A percentile compares a stretch with the other conserved stretches of the same genome.
These are phyloP conservation scores for Drosophila hawaiiensis DNA, from an alignment of 2,888 invertebrate genomes.

Conservation along the genomic window DNA sequence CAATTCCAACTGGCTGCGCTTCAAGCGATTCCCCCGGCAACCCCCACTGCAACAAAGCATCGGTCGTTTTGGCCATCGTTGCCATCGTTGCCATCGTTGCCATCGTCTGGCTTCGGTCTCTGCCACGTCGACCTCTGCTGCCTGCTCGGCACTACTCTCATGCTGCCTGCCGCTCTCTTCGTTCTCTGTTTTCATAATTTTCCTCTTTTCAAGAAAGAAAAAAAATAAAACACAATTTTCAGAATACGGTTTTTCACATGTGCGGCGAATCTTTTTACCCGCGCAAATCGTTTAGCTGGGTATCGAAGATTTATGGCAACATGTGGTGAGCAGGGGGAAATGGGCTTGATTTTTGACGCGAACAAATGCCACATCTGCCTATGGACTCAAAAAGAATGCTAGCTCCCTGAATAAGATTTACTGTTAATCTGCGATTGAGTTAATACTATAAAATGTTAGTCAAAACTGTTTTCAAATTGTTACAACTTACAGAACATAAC, in stretches of 20 bases:
- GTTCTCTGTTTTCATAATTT: conserved; percentile 38
- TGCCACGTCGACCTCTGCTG: conserved; percentile 46
- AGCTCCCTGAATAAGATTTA: background rate
- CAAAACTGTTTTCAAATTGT: background rate
- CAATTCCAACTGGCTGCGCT: conserved; percentile 83
- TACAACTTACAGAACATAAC: background rate
- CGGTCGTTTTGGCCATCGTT: conserved; percentile 26
- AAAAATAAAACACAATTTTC: conserved; percentile 23
- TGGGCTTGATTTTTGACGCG: background rate
- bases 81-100: conserved; percentile 38
- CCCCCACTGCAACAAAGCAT: conserved; percentile 24
- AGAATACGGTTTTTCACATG: conserved; percentile 36
- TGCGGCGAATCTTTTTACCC: conserved; percentile 51
- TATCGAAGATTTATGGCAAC: conserved; percentile 52
- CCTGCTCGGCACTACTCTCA: conserved; percentile 30
- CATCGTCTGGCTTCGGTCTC: conserved; percentile 55
- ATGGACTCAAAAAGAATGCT: conserved; percentile 8
- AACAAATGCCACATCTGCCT: background rate
- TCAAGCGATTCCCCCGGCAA: conserved; percentile 71
- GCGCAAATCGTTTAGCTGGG: conserved; percentile 48
- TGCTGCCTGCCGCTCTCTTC: conserved; percentile 22
- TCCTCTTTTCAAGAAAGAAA: conserved; percentile 16
- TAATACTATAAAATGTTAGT: background rate
- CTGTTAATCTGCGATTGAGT: background rate
- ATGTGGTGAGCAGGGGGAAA: conserved; percentile 30